phyloP scores from a whole-genome alignment of 35 echinoderm and acorn worm species.

The Apostichopus japonicus region DNA sequence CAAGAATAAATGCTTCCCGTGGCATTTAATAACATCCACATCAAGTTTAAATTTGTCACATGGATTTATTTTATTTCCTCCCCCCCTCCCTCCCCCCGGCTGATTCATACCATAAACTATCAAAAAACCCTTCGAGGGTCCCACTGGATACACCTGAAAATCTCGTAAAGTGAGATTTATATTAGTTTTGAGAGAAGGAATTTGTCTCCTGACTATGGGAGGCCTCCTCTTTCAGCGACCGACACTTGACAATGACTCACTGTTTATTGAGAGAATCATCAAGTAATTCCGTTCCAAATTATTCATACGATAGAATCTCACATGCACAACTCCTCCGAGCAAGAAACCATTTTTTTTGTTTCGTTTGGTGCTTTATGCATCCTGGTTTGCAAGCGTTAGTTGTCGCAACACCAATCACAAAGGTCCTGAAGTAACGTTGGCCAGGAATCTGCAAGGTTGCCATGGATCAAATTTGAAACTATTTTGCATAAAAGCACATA shows the following conservation, averaged over 20 bases:
- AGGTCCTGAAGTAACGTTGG: neutral
- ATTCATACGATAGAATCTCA: neutral
- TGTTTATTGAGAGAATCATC: neutral
- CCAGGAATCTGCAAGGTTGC: slow-evolving; percentile 6
- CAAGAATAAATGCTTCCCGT: too few species aligned
- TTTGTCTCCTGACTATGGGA: neutral
- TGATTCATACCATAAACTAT: neutral
- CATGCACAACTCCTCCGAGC: neutral
- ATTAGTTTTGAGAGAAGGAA: neutral
- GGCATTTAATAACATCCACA: too few species aligned
- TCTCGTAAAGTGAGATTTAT: slow-evolving; percentile 8
- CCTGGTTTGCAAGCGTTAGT: too few species aligned
- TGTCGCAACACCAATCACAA: neutral
- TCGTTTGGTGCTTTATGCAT: too few species aligned
- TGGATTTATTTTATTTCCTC: too few species aligned
- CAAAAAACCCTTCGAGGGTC: neutral
- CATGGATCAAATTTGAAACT: neutral
- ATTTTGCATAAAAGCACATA: neutral
- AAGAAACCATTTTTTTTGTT: too few species aligned
- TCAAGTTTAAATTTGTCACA: too few species aligned
- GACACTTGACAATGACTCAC: neutral
- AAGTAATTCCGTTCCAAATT: neutral
- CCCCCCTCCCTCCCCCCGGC: neutral
- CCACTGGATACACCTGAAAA: neutral
- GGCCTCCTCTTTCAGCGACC: neutral